A percentile compares a stretch with the other conserved stretches of the same genome.
Conservation (phyloP, 2,888 invertebrate species). For the Gastrophysa polygoni region DNA sequence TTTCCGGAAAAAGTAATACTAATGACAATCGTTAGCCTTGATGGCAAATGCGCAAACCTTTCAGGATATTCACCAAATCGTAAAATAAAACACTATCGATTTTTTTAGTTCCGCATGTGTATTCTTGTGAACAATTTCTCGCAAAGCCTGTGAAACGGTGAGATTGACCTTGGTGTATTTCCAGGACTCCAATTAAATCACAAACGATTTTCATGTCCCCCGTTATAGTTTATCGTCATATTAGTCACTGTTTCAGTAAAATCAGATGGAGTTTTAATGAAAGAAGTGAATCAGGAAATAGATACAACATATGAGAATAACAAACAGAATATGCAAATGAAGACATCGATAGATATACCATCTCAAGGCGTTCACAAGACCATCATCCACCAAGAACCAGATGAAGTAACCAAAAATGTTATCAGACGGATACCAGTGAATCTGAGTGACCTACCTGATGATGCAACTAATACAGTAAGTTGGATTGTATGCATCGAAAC, state of each 20-base stretch:
- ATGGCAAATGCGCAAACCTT: too few species aligned
- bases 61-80: too few species aligned
- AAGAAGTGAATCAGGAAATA: constrained; percentile 53
- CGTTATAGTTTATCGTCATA: too few species aligned
- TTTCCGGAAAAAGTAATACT: too few species aligned
- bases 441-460: constrained; percentile 43
- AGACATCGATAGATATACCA: constrained; percentile 65
- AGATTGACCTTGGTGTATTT: too few species aligned
- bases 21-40: too few species aligned
- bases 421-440: constrained; percentile 59
- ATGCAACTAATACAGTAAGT: constrained; percentile 38
- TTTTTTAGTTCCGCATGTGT: too few species aligned
- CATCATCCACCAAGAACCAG: constrained; percentile 56
- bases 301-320: constrained; percentile 47
- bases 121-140: too few species aligned
- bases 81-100: too few species aligned
- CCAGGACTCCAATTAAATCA: too few species aligned
- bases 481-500: background rate
- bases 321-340: constrained; percentile 60
- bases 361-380: constrained; percentile 64
- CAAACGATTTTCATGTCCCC: too few species aligned
- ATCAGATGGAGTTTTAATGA: constrained; percentile 56
- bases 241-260: constrained; percentile 51
- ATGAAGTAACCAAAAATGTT: constrained; percentile 43
- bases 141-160: too few species aligned